Base-by-base conservation (phyloP, 2,113 vertebrate genomes). In the Protomyctophum bolini region DNA sequence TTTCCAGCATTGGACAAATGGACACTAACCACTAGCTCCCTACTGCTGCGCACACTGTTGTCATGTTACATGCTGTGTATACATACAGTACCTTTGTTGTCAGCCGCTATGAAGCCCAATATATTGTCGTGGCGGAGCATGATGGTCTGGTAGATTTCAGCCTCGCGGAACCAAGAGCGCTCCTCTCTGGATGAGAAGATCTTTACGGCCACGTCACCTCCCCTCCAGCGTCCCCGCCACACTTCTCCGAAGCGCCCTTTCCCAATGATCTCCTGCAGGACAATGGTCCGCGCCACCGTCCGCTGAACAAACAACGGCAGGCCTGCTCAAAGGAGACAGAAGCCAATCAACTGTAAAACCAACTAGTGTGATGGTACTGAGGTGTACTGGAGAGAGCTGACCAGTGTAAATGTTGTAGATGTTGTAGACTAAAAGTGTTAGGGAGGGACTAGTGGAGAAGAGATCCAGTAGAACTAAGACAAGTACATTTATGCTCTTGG, bases 81-180 rank as follows among this genome's bases (percentile, higher is more conserved):
- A 41, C 33, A 41, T 41, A 41, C 33, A 41, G 33, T 68, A 98
- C 97, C 97, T 94, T 98, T 98, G 85, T 99, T 99, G 78, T 99
- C 97, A 0, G 97, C 97, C 0, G 97, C 97, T 2, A 99, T 98
- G 7, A 99, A 98, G 0, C 97, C 97, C 67, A 98, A 90, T 77
- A 99, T 99, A 88, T 98, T 98, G 78, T 99, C 97, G 0, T 99
- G 97, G 0, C 97, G 92, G 65, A 98, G 88, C 97, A 99, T 99
- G 12, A 98, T 96, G 0, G 97, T 99, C 56, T 99, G 97, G 55
- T 99, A 99, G 11, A 99, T 99, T 74, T 99, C 97, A 0, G 97
- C 97, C 52, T 98, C 97, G 66, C 97, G 93, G 87, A 98, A 99
- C 97, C 97, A 99, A 10, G 97, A 98, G 0, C 97, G 94, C 8